Evolutionary conservation across 2,888 invertebrate genomes (phyloP), one percentile per base, ranked within the genome.

Genomic region (Melanotus villosus): DNA sequence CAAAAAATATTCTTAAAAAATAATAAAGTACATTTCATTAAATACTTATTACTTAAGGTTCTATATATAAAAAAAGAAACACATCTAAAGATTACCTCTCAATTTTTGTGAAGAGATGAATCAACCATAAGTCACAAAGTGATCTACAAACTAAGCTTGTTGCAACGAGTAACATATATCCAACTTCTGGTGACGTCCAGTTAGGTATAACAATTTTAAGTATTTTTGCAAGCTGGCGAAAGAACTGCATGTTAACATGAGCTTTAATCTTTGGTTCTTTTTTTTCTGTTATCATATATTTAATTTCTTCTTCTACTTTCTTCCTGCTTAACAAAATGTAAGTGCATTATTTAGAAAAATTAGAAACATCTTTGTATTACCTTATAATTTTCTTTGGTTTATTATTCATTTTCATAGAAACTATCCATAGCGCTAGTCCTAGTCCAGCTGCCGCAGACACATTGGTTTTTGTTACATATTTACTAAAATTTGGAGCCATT

Each of bases 51-150:
- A n/a, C n/a, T n/a, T n/a, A n/a, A n/a, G n/a, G n/a, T n/a, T n/a
- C n/a, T n/a, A n/a, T n/a, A n/a, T n/a, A n/a, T n/a, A n/a, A n/a
- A n/a, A n/a, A n/a, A n/a, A n/a, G n/a, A 32, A 32, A 9, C 32
- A 32, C 6, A 34, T n/a, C n/a, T n/a, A n/a, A n/a, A 34, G 6
- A 0, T 86, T 83, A 92, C 94, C 94, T 95, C 88, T 99, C 99
- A 77, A 99, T 91, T 62, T 93, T 89, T 1, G 99, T 99, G 9
- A 95, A 94, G 82, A 94, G 95, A 80, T 95, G 93, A 77, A 99
- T 99, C 88, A 99, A 92, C 97, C 98, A 99, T 60, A 99, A 89
- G 85, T 99, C 99, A 81, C 98, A 98, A 75, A 97, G 89, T 0
- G 99, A 98, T 76, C 98, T 89, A 1, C 94, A 91, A 19, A 98